phyloP scores from a whole-genome alignment of 2,113 vertebrate genomes.

The Ellobius talpinus region DNA sequence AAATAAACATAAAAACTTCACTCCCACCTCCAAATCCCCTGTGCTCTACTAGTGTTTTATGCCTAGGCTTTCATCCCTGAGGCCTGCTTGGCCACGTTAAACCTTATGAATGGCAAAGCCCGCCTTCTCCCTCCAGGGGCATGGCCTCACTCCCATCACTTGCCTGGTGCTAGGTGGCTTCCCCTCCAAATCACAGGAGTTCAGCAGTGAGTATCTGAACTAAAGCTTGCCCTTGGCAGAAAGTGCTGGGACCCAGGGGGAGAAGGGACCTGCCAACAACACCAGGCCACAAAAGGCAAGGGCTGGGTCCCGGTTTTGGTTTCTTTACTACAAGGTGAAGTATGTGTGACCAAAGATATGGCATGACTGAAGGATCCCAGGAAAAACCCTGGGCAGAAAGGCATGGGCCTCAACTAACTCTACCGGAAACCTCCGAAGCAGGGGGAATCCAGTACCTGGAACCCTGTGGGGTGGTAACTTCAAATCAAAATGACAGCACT shows the following conservation, averaged over 20 bases:
- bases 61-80: not conserved
- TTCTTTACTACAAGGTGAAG: not conserved
- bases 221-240: not conserved
- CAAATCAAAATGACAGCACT: not conserved
- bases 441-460: not conserved
- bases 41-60: not conserved
- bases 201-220: not conserved
- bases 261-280: not conserved
- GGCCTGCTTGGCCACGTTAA: not conserved
- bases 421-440: not conserved
- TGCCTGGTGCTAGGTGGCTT: not conserved
- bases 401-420: not conserved
- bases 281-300: not conserved
- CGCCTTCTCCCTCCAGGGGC: not conserved
- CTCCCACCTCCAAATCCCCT: not conserved
- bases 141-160: not conserved
- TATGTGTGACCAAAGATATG: not conserved
- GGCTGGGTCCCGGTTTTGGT: not conserved
- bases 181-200: not conserved
- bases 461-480: not conserved
- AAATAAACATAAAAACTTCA: constrained; percentile 26
- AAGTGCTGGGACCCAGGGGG: not conserved
- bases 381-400: not conserved
- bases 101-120: not conserved
- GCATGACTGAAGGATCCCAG: not conserved